Evolutionary conservation across 2,113 vertebrate species (phyloP), one percentile per base, ranked within the genome.

Genomic region (Caranx melampygus): DNA sequence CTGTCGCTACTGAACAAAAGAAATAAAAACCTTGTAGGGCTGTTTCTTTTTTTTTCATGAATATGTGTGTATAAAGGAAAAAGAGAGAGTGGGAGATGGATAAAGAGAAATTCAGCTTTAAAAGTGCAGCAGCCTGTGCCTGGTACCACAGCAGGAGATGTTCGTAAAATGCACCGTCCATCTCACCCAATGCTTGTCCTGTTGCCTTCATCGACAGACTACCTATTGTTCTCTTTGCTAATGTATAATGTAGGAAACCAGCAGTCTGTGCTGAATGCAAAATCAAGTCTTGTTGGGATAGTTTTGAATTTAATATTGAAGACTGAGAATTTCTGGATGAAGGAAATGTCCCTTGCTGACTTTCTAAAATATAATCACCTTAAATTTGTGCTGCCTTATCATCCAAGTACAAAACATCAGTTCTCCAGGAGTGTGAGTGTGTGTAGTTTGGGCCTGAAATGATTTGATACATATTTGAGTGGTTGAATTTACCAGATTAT

Each of bases 1-100:
- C 57, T 44, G 40, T 73, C 15, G 0, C 34, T 54, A 16, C 26
- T 79, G 20, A 65, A 78, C 40, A 77, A 59, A 79, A 47, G 31
- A 51, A 26, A 26, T 26, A 26, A 26, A 52, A 52, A 8, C 1
- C 5, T 45, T 72, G 6, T 42, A 16, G 31, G 40, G 16, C 16
- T 68, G 37, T 34, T 73, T 49, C 26, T 26, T 72, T 78, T 81
- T 55, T 59, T 40, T 42, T 42, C 11, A 0, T 59, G 9, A 55
- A 35, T 61, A 35, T 34, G 26, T 47, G 21, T 57, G n/a, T 5
- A 14, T 55, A 31, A 69, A 31, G 61, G 6, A 34, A 40, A 52
- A 3, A 35, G 5, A 59, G 42, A 49, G 31, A 14, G 4, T 21
- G 20, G 21, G n/a, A 44, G 4, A 40, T 6, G 18, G 47, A 20